Evolutionary conservation across 2,113 vertebrate species (phyloP).

Genomic region (Ochotona curzoniae): DNA sequence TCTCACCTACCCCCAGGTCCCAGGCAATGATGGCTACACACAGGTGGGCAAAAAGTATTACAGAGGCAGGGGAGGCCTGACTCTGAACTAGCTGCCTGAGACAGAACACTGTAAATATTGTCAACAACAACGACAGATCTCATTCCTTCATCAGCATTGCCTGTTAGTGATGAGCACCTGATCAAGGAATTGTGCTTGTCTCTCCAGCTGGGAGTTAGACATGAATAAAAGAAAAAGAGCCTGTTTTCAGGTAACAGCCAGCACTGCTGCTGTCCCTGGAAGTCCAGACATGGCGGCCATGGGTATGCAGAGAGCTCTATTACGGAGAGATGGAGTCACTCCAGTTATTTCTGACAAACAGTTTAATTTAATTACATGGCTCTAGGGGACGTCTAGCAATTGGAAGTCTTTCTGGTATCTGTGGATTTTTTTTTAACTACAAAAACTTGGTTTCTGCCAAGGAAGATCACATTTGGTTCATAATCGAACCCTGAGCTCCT

Average conservation of each 20-base stretch:
- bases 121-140: neutral
- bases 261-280: neutral
- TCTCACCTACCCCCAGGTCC: too few relatives aligned
- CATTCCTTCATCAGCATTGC: neutral
- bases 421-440: neutral
- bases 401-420: constrained; percentile 17
- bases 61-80: too few relatives aligned
- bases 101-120: neutral
- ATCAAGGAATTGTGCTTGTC: neutral
- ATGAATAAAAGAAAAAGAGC: neutral
- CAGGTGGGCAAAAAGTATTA: too few relatives aligned
- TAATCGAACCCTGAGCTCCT: neutral
- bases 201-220: neutral
- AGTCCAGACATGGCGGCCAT: neutral
- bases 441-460: neutral
- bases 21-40: too few relatives aligned
- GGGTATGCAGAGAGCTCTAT: neutral
- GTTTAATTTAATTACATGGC: constrained; percentile 55
- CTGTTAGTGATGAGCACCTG: neutral
- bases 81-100: too few relatives aligned
- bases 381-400: neutral
- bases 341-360: constrained; percentile 51
- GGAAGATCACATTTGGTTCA: neutral
- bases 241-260: neutral
- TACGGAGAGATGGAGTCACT: constrained; percentile 29